Base-by-base conservation (phyloP, 1,140 invertebrate species). In the Radopholus similis region DNA sequence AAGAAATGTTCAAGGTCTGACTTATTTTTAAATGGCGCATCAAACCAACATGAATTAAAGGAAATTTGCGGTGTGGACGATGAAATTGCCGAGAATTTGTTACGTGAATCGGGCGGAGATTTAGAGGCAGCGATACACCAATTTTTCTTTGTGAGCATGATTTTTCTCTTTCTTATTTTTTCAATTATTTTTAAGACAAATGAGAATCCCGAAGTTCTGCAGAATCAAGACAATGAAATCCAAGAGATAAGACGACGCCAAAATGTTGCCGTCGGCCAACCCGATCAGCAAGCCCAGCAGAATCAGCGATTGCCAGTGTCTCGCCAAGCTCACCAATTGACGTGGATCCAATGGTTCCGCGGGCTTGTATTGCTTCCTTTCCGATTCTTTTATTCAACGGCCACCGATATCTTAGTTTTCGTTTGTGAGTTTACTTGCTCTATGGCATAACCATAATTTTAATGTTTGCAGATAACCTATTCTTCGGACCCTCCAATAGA, bases 31-130 rank as follows among this genome's bases (percentile, higher is more conserved):
- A 18, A 15, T n/a, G n/a, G n/a, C n/a, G n/a, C n/a, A 54, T n/a
- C 18, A 21, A n/a, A 4, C 4, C 35, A n/a, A 15, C n/a, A n/a
- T 4, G 35, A 4, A 32, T 54, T 54, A 32, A n/a, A 69, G 64
- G 40, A 68, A 38, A 55, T 67, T 21, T 69, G 49, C 66, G 62
- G 15, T n/a, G 44, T 67, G 18, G 64, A 69, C 35, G 59, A 49
- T 21, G 51, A 35, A 9, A 37, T 69, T 4, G 64, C 67, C 21
- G n/a, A 5, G 6, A 23, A 35, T 4, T 64, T 37, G 11, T 26
- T 65, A 34, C 51, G 32, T 11, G 51, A 65, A 65, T 58, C 64
- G 28, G 64, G 34, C 18, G 34, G 64, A 26, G 64, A 65, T 62
- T 65, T 65, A 26, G 64, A 65, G 47, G 38, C 55, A 42, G 64